phyloP scores from a whole-genome alignment of 1,140 invertebrate species.

The Melitaea cinxia region DNA sequence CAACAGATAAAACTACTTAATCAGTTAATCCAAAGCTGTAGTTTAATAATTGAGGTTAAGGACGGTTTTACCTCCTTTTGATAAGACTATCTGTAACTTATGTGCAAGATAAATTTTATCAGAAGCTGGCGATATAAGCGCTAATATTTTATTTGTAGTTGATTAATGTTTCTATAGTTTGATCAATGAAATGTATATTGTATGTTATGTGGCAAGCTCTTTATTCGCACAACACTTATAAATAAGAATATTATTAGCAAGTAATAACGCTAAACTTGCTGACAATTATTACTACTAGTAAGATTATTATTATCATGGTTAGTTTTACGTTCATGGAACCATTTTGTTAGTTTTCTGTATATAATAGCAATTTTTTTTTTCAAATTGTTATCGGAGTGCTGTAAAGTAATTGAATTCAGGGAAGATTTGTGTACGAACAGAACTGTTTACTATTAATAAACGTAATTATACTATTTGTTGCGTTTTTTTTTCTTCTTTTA shows the following conservation, averaged over 20 bases:
- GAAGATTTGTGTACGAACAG: constrained; percentile 25
- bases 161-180: constrained; percentile 35
- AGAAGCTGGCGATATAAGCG: too few species aligned
- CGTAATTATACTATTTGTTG: constrained; percentile 26
- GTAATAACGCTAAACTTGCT: too few species aligned
- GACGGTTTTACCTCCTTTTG: too few species aligned
- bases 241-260: constrained; percentile 3
- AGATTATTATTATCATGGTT: too few species aligned
- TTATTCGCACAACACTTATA: constrained; percentile 26
- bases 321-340: background rate
- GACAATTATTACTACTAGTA: too few species aligned
- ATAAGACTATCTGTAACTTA: too few species aligned
- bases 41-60: too few species aligned
- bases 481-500: constrained; percentile 13
- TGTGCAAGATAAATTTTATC: too few species aligned
- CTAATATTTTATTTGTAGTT: constrained; percentile 43
- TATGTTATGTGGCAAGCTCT: constrained; percentile 14
- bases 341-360: constrained; percentile 9
- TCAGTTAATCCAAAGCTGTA: too few species aligned
- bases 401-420: constrained; percentile 17
- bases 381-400: constrained; percentile 20
- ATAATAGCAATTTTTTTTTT: constrained; percentile 15
- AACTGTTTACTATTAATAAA: constrained; percentile 37
- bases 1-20: too few species aligned
- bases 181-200: constrained; percentile 3